These are phyloP conservation scores for Bedellia somnulentella DNA, from an alignment of 2,888 invertebrate species.

Conservation along the genomic window DNA sequence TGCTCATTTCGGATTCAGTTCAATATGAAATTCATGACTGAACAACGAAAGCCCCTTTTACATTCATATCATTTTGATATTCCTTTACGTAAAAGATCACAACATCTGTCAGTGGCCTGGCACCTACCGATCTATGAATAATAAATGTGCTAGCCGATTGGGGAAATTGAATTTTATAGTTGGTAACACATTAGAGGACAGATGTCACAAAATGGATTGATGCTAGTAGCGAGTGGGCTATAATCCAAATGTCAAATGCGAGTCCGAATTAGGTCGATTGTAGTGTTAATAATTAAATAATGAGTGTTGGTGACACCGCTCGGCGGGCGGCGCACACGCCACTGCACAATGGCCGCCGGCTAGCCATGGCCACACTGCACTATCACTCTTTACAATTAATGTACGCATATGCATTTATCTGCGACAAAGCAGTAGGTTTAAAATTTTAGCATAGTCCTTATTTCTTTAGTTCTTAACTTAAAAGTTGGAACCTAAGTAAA, in stretches of 20 bases:
- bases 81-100: conserved; percentile 58
- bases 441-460: too few relatives aligned
- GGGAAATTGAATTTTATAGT: conserved; percentile 62
- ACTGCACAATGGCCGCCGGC: too few relatives aligned
- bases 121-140: conserved; percentile 55
- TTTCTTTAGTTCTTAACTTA: too few relatives aligned
- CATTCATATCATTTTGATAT: conserved; percentile 43
- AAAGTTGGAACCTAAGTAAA: too few relatives aligned
- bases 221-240: conserved; percentile 6
- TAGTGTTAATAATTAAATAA: conserved; percentile 60
- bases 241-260: conserved; percentile 59
- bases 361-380: too few relatives aligned
- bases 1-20: conserved; percentile 27
- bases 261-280: conserved; percentile 61
- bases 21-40: conserved; percentile 43
- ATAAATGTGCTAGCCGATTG: conserved; percentile 58
- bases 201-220: conserved; percentile 59
- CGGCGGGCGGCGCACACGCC: too few relatives aligned
- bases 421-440: too few relatives aligned
- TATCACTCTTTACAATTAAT: too few relatives aligned
- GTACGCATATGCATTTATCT: too few relatives aligned
- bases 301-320: conserved; percentile 25
- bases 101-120: conserved; percentile 57
- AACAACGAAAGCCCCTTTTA: too few relatives aligned
- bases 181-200: conserved; percentile 57